Base-by-base conservation (phyloP, 2,113 vertebrate genomes). In the Paraplagusia blochii region DNA sequence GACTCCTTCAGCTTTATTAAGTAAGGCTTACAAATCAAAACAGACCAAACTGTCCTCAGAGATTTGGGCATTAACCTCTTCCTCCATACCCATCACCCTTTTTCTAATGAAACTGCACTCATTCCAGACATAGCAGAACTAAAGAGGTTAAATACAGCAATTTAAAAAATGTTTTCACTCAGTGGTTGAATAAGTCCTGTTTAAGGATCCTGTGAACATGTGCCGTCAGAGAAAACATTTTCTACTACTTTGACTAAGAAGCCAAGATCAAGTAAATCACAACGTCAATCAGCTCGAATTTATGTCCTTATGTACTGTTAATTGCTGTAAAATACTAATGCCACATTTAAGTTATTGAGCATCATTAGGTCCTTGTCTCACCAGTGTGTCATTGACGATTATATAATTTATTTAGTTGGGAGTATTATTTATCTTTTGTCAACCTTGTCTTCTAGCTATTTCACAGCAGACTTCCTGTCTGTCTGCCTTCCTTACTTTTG, bases 71-170 rank as follows among this genome's bases (percentile, higher is more conserved):
- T 78, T 68, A 60, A 51, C 72, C 69, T 81, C 58, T 58, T 65
- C 45, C 55, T 1, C 77, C 55, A 78, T 36, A 35, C 16, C 44
- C 75, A 76, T 76, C 67, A 68, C 72, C 52, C 65, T 77, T 67
- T 53, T 60, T 67, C 53, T 66, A 66, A 66, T 61, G 13, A 74
- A 75, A 74, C 66, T 44, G 66, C 51, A 53, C 71, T 79, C 67
- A 82, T 87, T 82, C 77, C 74, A 69, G 72, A 77, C 74, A 79
- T 79, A 70, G 73, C 75, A 63, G 44, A 63, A 6, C 22, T 6
- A 4, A 48, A 53, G 44, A 61, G 64, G 62, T 70, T 80, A 86
- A 83, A 77, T 72, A 74, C 69, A 73, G 72, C 69, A 15, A 45
- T 15, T 66, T 81, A 44, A 72, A 72, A n/a, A n/a, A n/a, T n/a